These are phyloP conservation scores for Lydus trimaculatus DNA, from an alignment of 2,888 invertebrate species.

Conservation along the genomic window DNA sequence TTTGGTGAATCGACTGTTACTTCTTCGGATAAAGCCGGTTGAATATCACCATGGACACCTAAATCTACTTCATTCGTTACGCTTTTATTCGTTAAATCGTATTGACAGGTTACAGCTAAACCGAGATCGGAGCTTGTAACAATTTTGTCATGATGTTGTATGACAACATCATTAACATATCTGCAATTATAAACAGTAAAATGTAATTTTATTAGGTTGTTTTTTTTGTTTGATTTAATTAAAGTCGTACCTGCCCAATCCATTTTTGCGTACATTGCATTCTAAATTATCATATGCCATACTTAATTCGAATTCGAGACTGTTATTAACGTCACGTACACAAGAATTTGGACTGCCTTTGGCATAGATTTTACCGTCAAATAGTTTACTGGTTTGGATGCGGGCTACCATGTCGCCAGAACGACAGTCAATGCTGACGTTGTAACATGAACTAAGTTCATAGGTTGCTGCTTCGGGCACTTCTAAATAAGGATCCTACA, in stretches of 20 bases:
- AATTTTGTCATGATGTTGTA: slow-evolving; percentile 95
- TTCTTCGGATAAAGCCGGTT: slow-evolving; percentile 80
- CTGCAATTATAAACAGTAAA: slow-evolving; percentile 54
- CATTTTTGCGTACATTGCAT: slow-evolving; percentile 91
- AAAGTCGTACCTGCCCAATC: slow-evolving; percentile 68
- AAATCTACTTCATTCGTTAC: slow-evolving; percentile 92
- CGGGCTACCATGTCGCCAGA: slow-evolving; percentile 92
- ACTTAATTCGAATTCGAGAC: slow-evolving; percentile 88
- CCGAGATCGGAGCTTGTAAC: slow-evolving; percentile 94
- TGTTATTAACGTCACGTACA: slow-evolving; percentile 86
- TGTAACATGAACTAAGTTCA: slow-evolving; percentile 92
- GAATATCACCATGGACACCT: slow-evolving; percentile 86
- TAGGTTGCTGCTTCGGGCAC: slow-evolving; percentile 92
- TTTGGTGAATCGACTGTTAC: slow-evolving; percentile 94
- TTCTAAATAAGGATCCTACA: slow-evolving; percentile 85
- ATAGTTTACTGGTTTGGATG: slow-evolving; percentile 90
- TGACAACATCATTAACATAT: slow-evolving; percentile 86
- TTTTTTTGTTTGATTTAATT: background rate
- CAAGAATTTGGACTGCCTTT: slow-evolving; percentile 94
- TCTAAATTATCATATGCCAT: slow-evolving; percentile 94
- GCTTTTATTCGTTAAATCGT: slow-evolving; percentile 92
- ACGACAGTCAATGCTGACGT: slow-evolving; percentile 91
- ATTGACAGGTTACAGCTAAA: slow-evolving; percentile 91
- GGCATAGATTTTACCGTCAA: slow-evolving; percentile 94
- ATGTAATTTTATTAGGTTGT: background rate